Conservation (phyloP, 2,888 invertebrate species). For the Ophraella communa region DNA sequence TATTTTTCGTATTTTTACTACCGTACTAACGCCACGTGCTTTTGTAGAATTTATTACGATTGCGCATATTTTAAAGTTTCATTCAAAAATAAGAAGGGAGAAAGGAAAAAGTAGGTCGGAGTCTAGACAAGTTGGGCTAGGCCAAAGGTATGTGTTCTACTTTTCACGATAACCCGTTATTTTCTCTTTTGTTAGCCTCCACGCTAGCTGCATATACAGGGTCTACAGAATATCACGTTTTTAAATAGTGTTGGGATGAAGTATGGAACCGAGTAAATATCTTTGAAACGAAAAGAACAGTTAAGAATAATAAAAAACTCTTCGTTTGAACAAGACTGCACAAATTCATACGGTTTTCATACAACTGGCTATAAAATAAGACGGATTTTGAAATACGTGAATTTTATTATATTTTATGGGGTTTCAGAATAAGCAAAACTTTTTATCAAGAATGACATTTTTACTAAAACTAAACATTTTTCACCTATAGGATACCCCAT, state of each 20-base stretch:
- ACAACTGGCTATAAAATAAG: no score
- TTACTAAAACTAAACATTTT: no score
- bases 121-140: constrained; percentile 21
- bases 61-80: constrained; percentile 44
- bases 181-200: not conserved
- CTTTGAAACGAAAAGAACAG: no score
- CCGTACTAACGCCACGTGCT: constrained; percentile 50
- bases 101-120: constrained; percentile 37
- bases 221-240: not conserved
- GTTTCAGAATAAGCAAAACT: no score
- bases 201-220: not conserved
- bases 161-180: constrained; percentile 3
- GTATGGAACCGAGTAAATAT: no score
- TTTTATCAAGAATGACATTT: no score
- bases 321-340: no score
- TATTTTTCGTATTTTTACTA: constrained; percentile 48
- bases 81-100: constrained; percentile 38
- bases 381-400: no score
- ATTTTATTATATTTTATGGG: no score
- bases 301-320: no score
- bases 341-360: no score
- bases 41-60: constrained; percentile 45
- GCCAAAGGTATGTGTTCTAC: constrained; percentile 9
- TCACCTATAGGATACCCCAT: no score
- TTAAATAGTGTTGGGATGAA: not conserved